These are phyloP conservation scores for Anas acuta DNA, from an alignment of 2,797 vertebrate species.

Conservation along the genomic window DNA sequence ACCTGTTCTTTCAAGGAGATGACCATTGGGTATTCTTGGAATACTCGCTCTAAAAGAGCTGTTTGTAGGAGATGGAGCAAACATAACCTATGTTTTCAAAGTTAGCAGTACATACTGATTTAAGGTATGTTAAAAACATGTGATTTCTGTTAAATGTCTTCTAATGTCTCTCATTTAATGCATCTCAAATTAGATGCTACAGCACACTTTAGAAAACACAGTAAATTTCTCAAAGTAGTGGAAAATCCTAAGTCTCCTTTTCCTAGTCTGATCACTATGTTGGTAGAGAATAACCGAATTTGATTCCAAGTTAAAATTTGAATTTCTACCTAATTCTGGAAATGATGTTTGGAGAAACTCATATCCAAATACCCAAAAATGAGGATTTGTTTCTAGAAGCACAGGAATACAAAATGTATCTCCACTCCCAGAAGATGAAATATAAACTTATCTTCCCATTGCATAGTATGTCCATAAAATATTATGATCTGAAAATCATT, in stretches of 20 bases:
- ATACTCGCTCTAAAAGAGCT: background rate
- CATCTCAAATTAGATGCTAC: background rate
- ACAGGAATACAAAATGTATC: background rate
- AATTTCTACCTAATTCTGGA: background rate
- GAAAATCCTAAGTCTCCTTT: background rate
- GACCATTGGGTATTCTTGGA: background rate
- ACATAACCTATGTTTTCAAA: conserved; percentile 34
- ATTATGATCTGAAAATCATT: background rate
- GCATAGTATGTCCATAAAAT: background rate
- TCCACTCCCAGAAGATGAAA: background rate
- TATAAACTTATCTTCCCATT: background rate
- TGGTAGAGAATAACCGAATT: background rate
- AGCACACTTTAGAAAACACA: background rate
- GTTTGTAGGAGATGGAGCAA: conserved; percentile 15
- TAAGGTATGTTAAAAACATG: background rate
- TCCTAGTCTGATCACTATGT: background rate
- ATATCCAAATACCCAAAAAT: background rate
- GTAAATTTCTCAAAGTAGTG: background rate
- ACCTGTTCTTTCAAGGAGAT: background rate
- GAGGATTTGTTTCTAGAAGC: background rate
- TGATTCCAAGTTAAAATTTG: background rate
- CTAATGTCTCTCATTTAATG: background rate
- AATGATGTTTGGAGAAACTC: background rate
- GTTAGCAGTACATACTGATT: background rate
- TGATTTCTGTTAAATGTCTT: background rate